Conservation (phyloP, 23 tunicate species). For the Corella eumyota region DNA sequence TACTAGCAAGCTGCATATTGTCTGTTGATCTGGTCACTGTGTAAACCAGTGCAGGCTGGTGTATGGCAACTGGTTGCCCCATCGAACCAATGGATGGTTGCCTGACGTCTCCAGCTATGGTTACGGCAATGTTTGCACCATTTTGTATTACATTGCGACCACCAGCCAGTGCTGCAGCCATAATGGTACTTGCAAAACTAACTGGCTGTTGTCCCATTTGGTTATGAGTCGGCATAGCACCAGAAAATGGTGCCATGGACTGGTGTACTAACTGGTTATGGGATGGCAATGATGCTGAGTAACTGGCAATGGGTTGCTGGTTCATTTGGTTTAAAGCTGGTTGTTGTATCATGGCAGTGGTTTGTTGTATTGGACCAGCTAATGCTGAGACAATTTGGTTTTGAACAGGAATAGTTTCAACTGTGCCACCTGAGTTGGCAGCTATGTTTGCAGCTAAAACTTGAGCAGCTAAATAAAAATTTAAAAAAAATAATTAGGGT, state of each 20-base stretch:
- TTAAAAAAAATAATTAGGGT: neutral
- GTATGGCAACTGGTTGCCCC: conserved; percentile 37
- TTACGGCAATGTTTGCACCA: conserved; percentile 21
- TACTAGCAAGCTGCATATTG: conserved; percentile 36
- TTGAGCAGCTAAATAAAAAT: conserved; percentile 32
- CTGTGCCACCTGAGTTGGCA: conserved; percentile 33
- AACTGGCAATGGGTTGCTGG: conserved; percentile 44
- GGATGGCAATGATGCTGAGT: conserved; percentile 22
- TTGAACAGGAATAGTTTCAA: conserved; percentile 35
- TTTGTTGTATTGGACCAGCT: conserved; percentile 25
- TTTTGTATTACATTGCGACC: conserved; percentile 38
- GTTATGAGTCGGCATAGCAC: conserved; percentile 14
- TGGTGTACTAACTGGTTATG: conserved; percentile 47
- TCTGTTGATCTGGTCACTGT: conserved; percentile 48
- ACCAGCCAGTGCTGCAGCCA: conserved; percentile 45
- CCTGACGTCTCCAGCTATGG: conserved; percentile 17
- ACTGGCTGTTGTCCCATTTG: conserved; percentile 32
- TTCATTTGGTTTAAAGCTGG: conserved; percentile 31
- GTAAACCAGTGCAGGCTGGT: conserved; percentile 47
- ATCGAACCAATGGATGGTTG: conserved; percentile 34
- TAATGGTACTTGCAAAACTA: conserved; percentile 40
- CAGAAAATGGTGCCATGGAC: conserved; percentile 30
- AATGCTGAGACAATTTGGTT: conserved; percentile 36
- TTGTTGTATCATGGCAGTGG: conserved; percentile 18
- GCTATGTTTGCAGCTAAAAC: conserved; percentile 50